Evolutionary conservation across 2,113 vertebrate species (phyloP).

Genomic region (Sinocyclocheilus anophthalmus): DNA sequence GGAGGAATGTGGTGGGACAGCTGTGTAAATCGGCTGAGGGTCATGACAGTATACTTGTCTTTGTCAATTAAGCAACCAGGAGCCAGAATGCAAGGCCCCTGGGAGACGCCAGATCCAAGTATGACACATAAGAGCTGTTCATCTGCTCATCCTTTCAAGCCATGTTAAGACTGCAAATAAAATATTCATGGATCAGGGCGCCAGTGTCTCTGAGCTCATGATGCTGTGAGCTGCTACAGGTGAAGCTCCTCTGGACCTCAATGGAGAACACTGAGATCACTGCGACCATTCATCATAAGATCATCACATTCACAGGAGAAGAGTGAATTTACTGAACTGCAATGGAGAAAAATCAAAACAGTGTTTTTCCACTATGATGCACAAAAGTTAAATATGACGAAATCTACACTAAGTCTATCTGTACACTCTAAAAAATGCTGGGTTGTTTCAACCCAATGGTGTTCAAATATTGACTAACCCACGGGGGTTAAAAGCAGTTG

Average conservation of each 20-base stretch:
- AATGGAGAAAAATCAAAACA: background rate
- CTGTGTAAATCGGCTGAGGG: slow-evolving; percentile 9
- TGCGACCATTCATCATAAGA: background rate
- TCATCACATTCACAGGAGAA: background rate
- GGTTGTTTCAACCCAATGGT: no score
- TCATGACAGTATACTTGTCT: slow-evolving; percentile 32
- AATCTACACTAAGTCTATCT: background rate
- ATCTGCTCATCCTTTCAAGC: background rate
- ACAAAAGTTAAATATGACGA: background rate
- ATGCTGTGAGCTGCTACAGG: background rate
- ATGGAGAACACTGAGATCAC: background rate
- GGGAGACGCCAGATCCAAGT: background rate
- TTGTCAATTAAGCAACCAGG: slow-evolving; percentile 38
- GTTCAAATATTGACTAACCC: no score
- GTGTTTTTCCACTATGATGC: background rate
- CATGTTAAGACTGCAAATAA: slow-evolving; percentile 1
- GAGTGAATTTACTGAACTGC: background rate
- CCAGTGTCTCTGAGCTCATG: background rate
- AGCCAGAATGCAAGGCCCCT: slow-evolving; percentile 10
- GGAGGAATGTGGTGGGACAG: slow-evolving; percentile 1
- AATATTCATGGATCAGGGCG: slow-evolving; percentile 28
- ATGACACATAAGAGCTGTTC: slow-evolving; percentile 18
- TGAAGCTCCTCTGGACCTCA: background rate
- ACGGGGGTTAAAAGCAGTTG: no score
- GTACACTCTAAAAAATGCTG: background rate